Evolutionary conservation across 2,113 vertebrate genomes (phyloP).

Genomic region (Calyptomena viridis): DNA sequence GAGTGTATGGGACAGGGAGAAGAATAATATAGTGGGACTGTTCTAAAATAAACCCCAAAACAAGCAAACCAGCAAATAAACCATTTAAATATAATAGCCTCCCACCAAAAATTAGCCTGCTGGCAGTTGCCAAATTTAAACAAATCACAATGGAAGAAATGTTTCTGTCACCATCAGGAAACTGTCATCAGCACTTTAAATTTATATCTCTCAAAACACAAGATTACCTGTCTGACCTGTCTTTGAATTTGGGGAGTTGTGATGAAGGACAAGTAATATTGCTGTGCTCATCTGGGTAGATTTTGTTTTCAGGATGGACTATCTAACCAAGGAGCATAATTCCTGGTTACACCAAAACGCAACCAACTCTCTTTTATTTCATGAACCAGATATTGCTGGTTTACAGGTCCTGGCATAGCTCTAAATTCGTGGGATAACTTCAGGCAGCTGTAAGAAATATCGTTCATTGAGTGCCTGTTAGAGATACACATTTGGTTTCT

Average conservation of each 20-base stretch:
- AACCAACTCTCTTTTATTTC: not conserved
- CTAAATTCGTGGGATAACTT: not conserved
- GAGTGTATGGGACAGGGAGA: not conserved
- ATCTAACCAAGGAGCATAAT: fast-evolving
- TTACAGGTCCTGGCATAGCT: fast-evolving
- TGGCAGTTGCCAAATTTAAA: not conserved
- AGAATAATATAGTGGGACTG: not conserved
- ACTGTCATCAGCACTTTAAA: not conserved
- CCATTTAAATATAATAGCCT: not conserved
- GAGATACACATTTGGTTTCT: not conserved
- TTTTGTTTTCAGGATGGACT: not conserved
- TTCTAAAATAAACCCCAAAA: not conserved
- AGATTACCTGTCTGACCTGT: not conserved
- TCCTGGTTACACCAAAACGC: not conserved
- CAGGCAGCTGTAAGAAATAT: not conserved
- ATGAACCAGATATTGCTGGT: not conserved
- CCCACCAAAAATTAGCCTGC: not conserved
- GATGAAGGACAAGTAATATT: not conserved
- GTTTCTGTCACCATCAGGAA: not conserved
- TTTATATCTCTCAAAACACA: not conserved
- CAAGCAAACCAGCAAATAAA: not conserved
- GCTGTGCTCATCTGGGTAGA: not conserved
- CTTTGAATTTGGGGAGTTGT: not conserved
- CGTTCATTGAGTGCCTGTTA: not conserved
- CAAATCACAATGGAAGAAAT: not conserved